phyloP scores from a whole-genome alignment of 2,113 vertebrate species.

The Casuarius casuarius region DNA sequence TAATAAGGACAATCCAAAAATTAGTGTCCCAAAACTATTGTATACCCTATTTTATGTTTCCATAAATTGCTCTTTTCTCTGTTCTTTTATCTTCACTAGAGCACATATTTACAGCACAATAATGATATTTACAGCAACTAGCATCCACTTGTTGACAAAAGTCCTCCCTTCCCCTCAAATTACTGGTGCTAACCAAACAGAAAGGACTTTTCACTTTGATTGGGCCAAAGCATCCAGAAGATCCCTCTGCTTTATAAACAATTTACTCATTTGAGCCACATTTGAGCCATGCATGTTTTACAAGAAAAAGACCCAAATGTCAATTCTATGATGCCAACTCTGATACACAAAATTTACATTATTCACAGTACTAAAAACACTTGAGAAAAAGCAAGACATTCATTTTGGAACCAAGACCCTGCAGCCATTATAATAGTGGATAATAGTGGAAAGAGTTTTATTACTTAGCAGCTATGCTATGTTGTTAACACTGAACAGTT shows the following conservation, averaged over 20 bases:
- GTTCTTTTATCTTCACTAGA: not conserved
- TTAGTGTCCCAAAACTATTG: not conserved
- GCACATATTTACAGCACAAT: conserved; percentile 1
- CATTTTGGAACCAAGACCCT: conserved; percentile 10
- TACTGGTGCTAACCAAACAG: not conserved
- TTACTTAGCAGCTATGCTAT: not conserved
- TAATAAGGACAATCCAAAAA: conserved; percentile 8
- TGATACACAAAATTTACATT: not conserved
- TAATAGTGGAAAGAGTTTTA: conserved; percentile 1
- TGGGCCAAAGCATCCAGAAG: not conserved
- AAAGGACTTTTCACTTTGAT: not conserved
- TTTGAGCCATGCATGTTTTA: not conserved
- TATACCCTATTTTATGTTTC: conserved; percentile 5
- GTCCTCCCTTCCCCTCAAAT: not conserved
- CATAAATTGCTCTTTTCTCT: not conserved
- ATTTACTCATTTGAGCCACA: not conserved
- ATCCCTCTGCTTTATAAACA: not conserved
- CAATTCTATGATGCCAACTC: not conserved
- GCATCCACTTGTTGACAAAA: not conserved
- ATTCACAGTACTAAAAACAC: conserved; percentile 16
- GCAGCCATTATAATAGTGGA: not conserved
- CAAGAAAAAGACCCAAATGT: not conserved
- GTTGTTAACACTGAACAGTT: not conserved
- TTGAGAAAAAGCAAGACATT: not conserved
- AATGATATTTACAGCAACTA: not conserved